Evolutionary conservation across 2,113 vertebrate genomes (phyloP).

Genomic region (Atrichornis clamosus): DNA sequence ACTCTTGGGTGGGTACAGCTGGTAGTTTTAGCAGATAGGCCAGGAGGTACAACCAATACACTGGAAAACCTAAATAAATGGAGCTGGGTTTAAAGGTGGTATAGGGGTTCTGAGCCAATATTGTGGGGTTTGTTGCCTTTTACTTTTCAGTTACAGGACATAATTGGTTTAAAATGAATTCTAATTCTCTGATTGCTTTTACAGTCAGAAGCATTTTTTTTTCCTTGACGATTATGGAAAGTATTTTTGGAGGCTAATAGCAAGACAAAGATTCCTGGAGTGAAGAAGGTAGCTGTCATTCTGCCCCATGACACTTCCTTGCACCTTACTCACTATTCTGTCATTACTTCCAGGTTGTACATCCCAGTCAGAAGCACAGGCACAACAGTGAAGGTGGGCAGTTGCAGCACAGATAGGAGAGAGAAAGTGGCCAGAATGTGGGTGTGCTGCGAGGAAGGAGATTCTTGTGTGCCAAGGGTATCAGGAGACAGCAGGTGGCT

Average conservation of each 20-base stretch:
- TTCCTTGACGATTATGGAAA: not conserved
- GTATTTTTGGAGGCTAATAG: not conserved
- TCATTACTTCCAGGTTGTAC: not conserved
- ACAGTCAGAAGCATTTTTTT: not conserved
- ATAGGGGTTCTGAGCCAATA: not conserved
- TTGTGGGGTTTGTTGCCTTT: not conserved
- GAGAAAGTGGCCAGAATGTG: not conserved
- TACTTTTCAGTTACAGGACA: not conserved
- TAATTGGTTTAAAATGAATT: not conserved
- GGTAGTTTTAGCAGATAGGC: not conserved
- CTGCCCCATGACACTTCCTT: not conserved
- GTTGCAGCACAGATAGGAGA: not conserved
- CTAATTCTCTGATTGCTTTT: not conserved
- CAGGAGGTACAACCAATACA: not conserved
- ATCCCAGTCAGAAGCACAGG: not conserved
- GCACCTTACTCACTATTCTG: not conserved
- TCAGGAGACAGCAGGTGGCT: not conserved
- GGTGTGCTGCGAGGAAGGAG: not conserved
- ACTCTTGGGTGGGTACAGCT: not conserved
- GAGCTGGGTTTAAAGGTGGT: not conserved
- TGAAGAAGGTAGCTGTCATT: not conserved
- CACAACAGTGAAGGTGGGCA: not conserved
- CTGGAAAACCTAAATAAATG: not conserved
- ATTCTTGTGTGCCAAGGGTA: not conserved
- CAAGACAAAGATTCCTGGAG: not conserved